Base-by-base conservation (phyloP, 2,797 vertebrate species). In the Scolopax bukidnonensis region DNA sequence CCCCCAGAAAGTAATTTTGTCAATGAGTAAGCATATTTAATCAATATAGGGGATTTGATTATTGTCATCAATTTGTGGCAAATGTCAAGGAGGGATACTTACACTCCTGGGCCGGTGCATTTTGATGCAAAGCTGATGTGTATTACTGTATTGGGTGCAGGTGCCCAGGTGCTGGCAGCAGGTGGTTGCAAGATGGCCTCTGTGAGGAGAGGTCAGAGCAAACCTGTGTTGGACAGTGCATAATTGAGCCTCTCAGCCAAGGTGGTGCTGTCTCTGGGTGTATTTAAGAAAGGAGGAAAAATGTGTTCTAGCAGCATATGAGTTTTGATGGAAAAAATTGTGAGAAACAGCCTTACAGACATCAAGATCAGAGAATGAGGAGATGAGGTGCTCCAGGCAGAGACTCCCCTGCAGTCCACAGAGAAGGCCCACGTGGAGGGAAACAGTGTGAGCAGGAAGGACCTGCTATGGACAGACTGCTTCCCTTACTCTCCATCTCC, bases 221-320 rank as follows among this genome's bases (percentile, higher is more conserved):
- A 20, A 19, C 12, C 51, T 6, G 1, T 27, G 13, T 7, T 3
- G 2, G 4, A 53, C 11, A 48, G 12, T 8, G 13, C 30, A 56
- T 0, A 0, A 23, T 18, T 51, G 30, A 79, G 16, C 4, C 61
- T 19, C 0, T 3, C 33, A 19, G 20, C 6, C 20, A 23, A 63
- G 11, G 8, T 28, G 20, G 7, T 68, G 12, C 1, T 7, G 2
- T 8, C 5, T 69, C 16, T 41, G 15, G 8, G 1, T 8, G 5
- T 12, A 17, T 32, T 38, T 60, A 65, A 36, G 20, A 63, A 51
- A 54, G 8, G 1, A 7, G 2, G 1, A 30, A 75, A 85, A 51
- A 6, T 16, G 3, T 5, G 59, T 13, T 16, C 17, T 63, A 24
- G 16, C 16, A 63, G 6, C 2, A 3, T 32, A 11, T 23, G 24